Conservation (phyloP, 1,140 invertebrate species). For the Drosophila repleta region DNA sequence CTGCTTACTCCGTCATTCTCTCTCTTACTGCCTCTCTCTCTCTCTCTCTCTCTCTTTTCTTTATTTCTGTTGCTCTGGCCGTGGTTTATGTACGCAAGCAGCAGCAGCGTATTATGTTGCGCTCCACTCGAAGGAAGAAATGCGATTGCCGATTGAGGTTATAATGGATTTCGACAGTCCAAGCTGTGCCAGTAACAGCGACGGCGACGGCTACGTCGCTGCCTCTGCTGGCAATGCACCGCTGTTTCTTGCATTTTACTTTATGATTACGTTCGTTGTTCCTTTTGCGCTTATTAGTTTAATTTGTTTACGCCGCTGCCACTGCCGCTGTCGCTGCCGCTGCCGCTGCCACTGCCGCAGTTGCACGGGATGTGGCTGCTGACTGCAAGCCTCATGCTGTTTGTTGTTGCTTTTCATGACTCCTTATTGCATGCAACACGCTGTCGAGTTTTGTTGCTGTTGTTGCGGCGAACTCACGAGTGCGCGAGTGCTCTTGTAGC, state of each 20-base stretch:
- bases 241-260: slow-evolving; percentile 45
- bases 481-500: slow-evolving; percentile 15
- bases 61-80: slow-evolving; percentile 8
- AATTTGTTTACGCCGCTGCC: slow-evolving; percentile 62
- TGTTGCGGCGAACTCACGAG: slow-evolving; percentile 42
- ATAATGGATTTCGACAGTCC: slow-evolving; percentile 82
- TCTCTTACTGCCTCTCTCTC: slow-evolving; percentile 18
- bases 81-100: slow-evolving; percentile 53
- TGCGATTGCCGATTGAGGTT: slow-evolving; percentile 81
- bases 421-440: slow-evolving; percentile 74
- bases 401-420: slow-evolving; percentile 23
- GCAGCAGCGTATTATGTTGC: slow-evolving; percentile 41
- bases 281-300: slow-evolving; percentile 78
- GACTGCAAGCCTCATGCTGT: slow-evolving; percentile 30
- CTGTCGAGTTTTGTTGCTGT: slow-evolving; percentile 47
- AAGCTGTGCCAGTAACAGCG: slow-evolving; percentile 55
- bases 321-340: slow-evolving; percentile 29
- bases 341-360: no score
- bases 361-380: slow-evolving; percentile 40
- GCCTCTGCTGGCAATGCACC: slow-evolving; percentile 34
- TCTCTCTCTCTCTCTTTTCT: slow-evolving; percentile 8
- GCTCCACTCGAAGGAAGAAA: slow-evolving; percentile 81
- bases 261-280: slow-evolving; percentile 64
- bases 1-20: background rate
- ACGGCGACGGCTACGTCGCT: slow-evolving; percentile 28